Evolutionary conservation across 2,113 vertebrate species (phyloP), one percentile per base, ranked within the genome.

Genomic region (Ophiodon elongatus): DNA sequence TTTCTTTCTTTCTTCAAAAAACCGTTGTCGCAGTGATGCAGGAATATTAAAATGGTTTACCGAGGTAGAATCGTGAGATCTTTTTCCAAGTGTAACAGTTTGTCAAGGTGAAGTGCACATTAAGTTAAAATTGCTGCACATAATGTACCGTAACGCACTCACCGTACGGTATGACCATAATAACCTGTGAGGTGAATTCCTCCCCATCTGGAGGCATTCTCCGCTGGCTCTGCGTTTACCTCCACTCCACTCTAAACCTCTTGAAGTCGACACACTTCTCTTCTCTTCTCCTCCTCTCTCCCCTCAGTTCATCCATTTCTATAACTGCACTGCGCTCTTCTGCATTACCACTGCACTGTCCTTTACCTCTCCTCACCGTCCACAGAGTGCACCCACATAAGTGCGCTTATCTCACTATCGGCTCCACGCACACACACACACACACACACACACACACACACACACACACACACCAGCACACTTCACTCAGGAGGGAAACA

Each of bases 301-400:
- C 15, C 19, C 39, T 4, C 19, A 19, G 6, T 73, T 76, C 73
- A 56, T 59, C 66, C 66, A 50, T 86, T 76, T 86, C 73, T 84
- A 21, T 67, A 63, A 79, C 79, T 85, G 66, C 79, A 0, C 72
- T 5, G 54, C 45, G 3, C 76, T 72, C 80, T 45, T 14, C 79
- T 75, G 84, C 82, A 84, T 85, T 59, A 80, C 73, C 63, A 39
- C 89, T 62, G 85, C 85, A 76, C 80, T 73, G 89, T 92, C 91
- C 88, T 89, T 90, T 90, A 86, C 86, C 83, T 88, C 87, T 89
- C 87, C 88, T 89, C 60, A 81, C 78, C 52, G 27, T 74, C 73
- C 68, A 41, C 76, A 62, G 84, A 88, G 89, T 81, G 81, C 87
- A 57, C 45, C 59, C 57, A 70, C 83, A 72, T 47, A 66, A 85